These are phyloP conservation scores for Ptycholaimellus sp. DNA, from an alignment of 2,888 invertebrate species.

Conservation along the genomic window DNA sequence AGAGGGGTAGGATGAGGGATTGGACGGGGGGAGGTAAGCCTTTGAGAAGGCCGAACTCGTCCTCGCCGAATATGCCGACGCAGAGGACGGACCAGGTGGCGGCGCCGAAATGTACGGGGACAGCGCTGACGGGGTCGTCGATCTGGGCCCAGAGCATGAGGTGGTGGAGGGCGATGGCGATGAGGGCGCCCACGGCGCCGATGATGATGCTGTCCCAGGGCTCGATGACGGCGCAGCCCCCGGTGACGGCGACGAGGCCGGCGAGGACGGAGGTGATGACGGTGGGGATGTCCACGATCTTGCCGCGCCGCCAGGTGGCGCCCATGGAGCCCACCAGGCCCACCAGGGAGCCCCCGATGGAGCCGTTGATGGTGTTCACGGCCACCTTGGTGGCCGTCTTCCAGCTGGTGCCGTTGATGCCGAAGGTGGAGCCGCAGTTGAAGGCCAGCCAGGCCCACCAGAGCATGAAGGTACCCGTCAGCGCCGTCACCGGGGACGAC, in stretches of 20 bases:
- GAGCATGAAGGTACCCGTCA: constrained; percentile 44
- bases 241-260: neutral
- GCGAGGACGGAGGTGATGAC: neutral
- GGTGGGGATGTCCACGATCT: neutral
- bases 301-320: neutral
- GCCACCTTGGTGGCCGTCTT: constrained; percentile 42
- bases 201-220: neutral
- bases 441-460: neutral
- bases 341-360: neutral
- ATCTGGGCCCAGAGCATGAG: neutral
- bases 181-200: neutral
- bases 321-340: neutral
- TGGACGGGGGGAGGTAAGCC: too few species aligned
- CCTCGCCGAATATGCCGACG: neutral
- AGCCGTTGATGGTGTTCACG: neutral
- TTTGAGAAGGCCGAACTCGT: neutral
- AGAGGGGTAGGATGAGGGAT: too few species aligned
- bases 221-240: neutral
- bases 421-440: constrained; percentile 30
- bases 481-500: constrained; percentile 5
- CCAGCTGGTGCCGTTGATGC: constrained; percentile 59
- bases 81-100: neutral
- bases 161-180: neutral
- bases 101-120: neutral
- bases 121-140: neutral